Conservation (phyloP, 2,113 vertebrate genomes). For the Felis chaus region DNA sequence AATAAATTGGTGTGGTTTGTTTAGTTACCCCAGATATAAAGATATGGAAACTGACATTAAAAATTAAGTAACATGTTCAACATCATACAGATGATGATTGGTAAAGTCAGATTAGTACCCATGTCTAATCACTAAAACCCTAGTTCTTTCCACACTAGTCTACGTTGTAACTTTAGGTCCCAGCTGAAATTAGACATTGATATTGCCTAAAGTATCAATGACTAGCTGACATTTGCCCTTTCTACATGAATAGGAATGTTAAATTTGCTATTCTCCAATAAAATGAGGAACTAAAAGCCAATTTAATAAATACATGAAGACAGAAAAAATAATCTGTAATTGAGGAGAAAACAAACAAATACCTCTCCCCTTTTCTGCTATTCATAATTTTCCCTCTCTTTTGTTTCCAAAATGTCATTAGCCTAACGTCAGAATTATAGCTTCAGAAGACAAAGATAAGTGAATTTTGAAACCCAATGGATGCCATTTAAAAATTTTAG, state of each 20-base stretch:
- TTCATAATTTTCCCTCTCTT: not conserved
- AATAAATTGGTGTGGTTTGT: not conserved
- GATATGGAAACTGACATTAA: not conserved
- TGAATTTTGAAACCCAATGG: not conserved
- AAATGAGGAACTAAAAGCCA: not conserved
- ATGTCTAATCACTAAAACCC: not conserved
- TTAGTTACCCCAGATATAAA: not conserved
- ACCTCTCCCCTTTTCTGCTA: not conserved
- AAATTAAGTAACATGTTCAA: not conserved
- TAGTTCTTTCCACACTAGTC: not conserved
- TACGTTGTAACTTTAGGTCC: not conserved
- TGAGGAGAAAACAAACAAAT: not conserved
- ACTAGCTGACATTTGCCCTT: not conserved
- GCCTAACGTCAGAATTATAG: not conserved
- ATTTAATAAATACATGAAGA: not conserved
- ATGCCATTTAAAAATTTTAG: not conserved
- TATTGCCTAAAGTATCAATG: not conserved
- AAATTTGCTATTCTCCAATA: not conserved
- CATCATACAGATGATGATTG: not conserved
- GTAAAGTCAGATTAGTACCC: not conserved
- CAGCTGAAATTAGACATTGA: not conserved
- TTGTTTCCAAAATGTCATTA: conserved; percentile 11
- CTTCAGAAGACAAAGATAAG: not conserved
- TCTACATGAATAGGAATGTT: not conserved
- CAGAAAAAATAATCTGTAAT: not conserved